phyloP scores from a whole-genome alignment of 2,113 vertebrate species.

The Cyprinus carpio region DNA sequence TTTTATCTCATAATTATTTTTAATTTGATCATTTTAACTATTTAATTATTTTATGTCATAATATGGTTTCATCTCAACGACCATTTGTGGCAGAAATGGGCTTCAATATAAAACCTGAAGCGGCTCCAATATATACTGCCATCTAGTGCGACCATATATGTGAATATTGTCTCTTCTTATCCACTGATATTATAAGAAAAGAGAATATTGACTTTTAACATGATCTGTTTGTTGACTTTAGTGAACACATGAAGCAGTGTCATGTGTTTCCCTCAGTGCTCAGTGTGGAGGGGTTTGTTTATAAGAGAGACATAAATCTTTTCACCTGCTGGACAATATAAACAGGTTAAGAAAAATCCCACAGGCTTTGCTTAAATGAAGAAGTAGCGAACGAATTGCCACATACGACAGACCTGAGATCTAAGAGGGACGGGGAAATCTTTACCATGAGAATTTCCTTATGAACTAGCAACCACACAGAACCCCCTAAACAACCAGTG shows the following conservation, averaged over 20 bases:
- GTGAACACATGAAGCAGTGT: neutral
- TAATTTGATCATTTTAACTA: too few relatives aligned
- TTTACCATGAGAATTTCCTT: too few relatives aligned
- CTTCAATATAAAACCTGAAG: neutral
- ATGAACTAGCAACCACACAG: neutral
- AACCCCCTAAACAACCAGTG: neutral
- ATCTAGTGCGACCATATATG: constrained; percentile 31
- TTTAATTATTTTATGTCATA: neutral
- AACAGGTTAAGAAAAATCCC: neutral
- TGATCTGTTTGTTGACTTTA: neutral
- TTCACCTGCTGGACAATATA: too few relatives aligned
- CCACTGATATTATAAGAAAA: neutral
- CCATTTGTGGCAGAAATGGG: neutral
- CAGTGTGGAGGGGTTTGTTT: neutral
- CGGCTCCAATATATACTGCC: neutral
- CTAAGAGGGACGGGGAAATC: too few relatives aligned
- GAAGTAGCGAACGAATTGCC: neutral
- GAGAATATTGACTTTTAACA: neutral
- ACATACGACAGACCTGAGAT: neutral
- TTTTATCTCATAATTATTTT: too few relatives aligned
- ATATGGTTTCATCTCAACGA: neutral
- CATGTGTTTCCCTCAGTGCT: neutral
- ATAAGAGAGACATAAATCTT: too few relatives aligned
- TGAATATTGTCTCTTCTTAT: neutral
- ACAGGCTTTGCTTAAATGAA: neutral